phyloP scores from a whole-genome alignment of 2,797 vertebrate genomes.

The Anguilla anguilla region DNA sequence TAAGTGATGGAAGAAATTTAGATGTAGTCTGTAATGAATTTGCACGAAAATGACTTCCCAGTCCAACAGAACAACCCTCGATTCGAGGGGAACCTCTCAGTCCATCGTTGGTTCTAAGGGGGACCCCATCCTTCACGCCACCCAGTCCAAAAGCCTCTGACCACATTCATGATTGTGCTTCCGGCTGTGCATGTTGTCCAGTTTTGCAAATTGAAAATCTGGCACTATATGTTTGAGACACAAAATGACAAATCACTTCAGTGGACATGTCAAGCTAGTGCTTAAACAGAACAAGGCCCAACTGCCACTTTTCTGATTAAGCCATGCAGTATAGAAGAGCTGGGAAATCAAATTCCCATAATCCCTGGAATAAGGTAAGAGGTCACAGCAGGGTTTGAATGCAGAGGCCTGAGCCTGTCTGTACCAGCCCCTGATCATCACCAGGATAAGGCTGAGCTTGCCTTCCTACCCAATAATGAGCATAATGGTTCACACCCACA shows the following conservation, averaged over 20 bases:
- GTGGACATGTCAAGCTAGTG: neutral
- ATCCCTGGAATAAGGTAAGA: constrained; percentile 38
- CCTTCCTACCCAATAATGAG: constrained; percentile 27
- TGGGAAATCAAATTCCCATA: constrained; percentile 39
- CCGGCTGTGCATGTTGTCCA: no score
- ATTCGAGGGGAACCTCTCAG: no score
- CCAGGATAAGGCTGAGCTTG: constrained; percentile 27
- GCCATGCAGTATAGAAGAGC: constrained; percentile 28
- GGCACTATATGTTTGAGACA: neutral
- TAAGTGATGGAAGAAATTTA: no score
- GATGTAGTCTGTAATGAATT: no score
- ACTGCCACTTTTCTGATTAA: constrained; percentile 25
- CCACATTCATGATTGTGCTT: no score
- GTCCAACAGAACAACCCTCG: no score
- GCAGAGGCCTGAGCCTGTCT: constrained; percentile 5
- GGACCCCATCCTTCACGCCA: no score
- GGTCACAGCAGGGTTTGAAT: constrained; percentile 19
- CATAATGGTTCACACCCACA: constrained; percentile 23
- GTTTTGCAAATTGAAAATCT: no score
- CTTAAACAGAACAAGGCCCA: neutral
- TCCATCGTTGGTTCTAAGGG: no score
- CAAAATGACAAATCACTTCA: constrained; percentile 13
- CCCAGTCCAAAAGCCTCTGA: no score
- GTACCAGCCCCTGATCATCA: constrained; percentile 1
- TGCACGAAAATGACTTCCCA: no score